Percentiles rank a stretch among this genome's conserved stretches.
phyloP scores from a whole-genome alignment of 2,113 vertebrate species.

The Gallinago jamesoni region DNA sequence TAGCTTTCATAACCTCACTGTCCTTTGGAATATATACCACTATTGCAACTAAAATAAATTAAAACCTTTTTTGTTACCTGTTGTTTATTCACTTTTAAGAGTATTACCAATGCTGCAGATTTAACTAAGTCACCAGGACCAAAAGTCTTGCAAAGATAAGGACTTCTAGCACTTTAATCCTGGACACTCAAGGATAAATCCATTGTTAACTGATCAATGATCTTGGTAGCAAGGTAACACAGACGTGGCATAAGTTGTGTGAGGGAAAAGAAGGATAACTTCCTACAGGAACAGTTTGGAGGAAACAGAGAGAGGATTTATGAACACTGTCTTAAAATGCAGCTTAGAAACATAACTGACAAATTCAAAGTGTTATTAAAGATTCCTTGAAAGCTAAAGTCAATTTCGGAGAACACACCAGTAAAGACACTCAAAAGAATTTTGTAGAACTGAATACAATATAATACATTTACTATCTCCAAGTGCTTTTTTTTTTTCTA shows the following conservation, averaged over 20 bases:
- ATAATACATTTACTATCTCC: not conserved
- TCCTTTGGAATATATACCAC: not conserved
- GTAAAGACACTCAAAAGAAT: not conserved
- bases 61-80: not conserved
- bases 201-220: not conserved
- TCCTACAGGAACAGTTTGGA: not conserved
- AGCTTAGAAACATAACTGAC: not conserved
- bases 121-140: not conserved
- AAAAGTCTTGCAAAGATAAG: not conserved
- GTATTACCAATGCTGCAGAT: not conserved
- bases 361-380: not conserved
- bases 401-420: not conserved
- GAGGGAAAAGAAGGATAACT: not conserved
- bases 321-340: not conserved
- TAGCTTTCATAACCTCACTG: not conserved
- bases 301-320: not conserved
- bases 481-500: not conserved
- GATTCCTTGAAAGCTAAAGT: not conserved
- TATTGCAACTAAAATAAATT: not conserved
- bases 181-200: not conserved
- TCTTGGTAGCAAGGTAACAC: not conserved
- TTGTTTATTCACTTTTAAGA: not conserved
- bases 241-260: rapidly evolving
- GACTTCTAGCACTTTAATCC: not conserved
- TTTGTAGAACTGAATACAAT: not conserved